A percentile compares a stretch with the other conserved stretches of the same genome.
Evolutionary conservation across 1,140 invertebrate genomes (phyloP).

Genomic region (Drosophila hydei): DNA sequence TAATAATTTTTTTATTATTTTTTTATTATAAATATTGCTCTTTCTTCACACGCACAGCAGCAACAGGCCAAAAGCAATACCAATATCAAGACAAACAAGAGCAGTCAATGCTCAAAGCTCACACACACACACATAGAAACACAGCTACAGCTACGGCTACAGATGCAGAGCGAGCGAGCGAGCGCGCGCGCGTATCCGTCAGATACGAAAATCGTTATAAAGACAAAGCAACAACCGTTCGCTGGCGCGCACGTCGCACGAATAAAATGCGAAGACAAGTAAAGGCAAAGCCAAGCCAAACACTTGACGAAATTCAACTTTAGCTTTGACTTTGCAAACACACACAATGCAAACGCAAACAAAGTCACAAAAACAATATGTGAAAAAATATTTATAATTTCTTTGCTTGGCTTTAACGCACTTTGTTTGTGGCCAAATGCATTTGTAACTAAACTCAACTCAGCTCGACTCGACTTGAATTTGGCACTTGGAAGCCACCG

Average conservation of each 20-base stretch:
- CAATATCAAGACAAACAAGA: slow-evolving; percentile 9
- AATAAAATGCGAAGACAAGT: slow-evolving; percentile 57
- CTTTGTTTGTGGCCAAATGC: slow-evolving; percentile 66
- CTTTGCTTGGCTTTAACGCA: slow-evolving; percentile 23
- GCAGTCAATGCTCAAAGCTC: slow-evolving; percentile 22
- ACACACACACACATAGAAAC: slow-evolving; percentile 53
- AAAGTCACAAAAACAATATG: slow-evolving; percentile 24
- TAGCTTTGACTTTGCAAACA: slow-evolving; percentile 21
- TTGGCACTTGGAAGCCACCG: no score
- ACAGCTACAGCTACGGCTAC: slow-evolving; percentile 1
- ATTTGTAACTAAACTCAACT: slow-evolving; percentile 59
- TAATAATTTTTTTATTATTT: slow-evolving; percentile 31
- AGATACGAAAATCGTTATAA: slow-evolving; percentile 46
- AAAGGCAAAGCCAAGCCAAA: slow-evolving; percentile 48
- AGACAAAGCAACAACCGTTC: slow-evolving; percentile 79
- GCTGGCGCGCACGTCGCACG: slow-evolving; percentile 72
- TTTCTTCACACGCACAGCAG: slow-evolving; percentile 74
- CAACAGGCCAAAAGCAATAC: neutral
- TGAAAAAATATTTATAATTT: slow-evolving; percentile 18
- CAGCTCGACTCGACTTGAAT: neutral
- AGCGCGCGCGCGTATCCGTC: slow-evolving; percentile 64
- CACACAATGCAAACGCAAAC: slow-evolving; percentile 41
- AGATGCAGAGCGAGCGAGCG: slow-evolving; percentile 6
- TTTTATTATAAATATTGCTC: slow-evolving; percentile 69
- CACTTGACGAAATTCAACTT: slow-evolving; percentile 48